Conservation (phyloP, 2,113 vertebrate genomes). For the Orthonyx spaldingii region DNA sequence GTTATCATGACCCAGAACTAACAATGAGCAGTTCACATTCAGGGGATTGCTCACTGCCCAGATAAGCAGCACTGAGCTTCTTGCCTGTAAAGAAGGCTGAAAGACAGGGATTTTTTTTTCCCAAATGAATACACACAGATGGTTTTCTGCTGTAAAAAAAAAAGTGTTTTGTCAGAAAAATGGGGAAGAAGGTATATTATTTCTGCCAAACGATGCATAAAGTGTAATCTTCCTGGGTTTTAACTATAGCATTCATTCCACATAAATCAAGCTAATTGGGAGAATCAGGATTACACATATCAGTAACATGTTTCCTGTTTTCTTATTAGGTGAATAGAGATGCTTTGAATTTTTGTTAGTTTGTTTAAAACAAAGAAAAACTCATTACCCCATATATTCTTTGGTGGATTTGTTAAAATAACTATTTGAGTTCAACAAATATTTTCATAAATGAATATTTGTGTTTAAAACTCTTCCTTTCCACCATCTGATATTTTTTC, state of each 20-base stretch:
- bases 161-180: slow-evolving; percentile 19
- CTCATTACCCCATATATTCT: neutral
- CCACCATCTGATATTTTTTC: neutral
- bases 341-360: neutral
- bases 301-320: neutral
- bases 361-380: neutral
- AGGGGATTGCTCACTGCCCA: slow-evolving; percentile 44
- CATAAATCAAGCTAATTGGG: neutral
- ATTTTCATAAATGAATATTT: neutral
- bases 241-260: neutral
- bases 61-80: slow-evolving; percentile 49
- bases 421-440: neutral
- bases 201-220: slow-evolving; percentile 46
- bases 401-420: neutral
- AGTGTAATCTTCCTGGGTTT: neutral
- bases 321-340: neutral
- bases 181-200: slow-evolving; percentile 33
- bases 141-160: slow-evolving; percentile 48
- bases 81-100: slow-evolving; percentile 47
- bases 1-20: neutral
- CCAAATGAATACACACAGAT: slow-evolving; percentile 62
- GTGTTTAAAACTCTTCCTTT: neutral
- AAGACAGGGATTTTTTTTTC: slow-evolving; percentile 2
- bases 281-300: neutral
- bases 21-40: neutral